Evolutionary conservation across 1,140 invertebrate species (phyloP), one percentile per base, ranked within the genome.

Genomic region (Oreohelix idahoensis): DNA sequence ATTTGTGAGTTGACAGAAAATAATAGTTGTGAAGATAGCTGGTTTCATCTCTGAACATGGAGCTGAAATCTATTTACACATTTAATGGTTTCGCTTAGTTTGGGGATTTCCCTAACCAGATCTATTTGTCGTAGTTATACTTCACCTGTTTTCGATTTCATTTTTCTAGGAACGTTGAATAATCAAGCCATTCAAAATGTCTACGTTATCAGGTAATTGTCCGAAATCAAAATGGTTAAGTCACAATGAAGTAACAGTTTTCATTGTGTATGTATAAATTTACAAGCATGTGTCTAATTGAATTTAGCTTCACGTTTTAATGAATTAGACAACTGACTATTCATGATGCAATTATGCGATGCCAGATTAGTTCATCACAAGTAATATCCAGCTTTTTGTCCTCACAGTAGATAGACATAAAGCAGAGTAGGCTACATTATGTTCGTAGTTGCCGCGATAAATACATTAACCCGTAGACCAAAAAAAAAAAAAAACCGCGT

Each of bases 71-170:
- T 66, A 66, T 66, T 66, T 29, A 32, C n/a, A 66, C 63, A 32
- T 2, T 66, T 66, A 66, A 23, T 66, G 63, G 4, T 29, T 4
- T 4, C 32, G n/a, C 0, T 5, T 35, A 35, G 8, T 8, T 35
- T 23, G 63, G 53, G 63, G 29, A 66, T 66, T 66, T 32, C 63
- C 63, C 63, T 10, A 23, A 23, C 63, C 29, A 32, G 8, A 32
- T 29, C 5, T 32, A 1, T 66, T 66, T 32, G 10, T 23, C 63
- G 20, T n/a, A 23, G 10, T 23, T 58, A 1, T 5, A 32, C 63
- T 66, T 66, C 4, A 66, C 63, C 63, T 32, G 63, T 66, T 66
- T 66, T 66, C 63, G 63, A 66, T 66, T 66, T 66, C 63, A 13
- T n/a, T 29, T 32, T 66, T 58, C 63, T 32, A 66, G 29, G 63